Base-by-base conservation (phyloP, 2,113 vertebrate species). In the Actenoides hombroni region DNA sequence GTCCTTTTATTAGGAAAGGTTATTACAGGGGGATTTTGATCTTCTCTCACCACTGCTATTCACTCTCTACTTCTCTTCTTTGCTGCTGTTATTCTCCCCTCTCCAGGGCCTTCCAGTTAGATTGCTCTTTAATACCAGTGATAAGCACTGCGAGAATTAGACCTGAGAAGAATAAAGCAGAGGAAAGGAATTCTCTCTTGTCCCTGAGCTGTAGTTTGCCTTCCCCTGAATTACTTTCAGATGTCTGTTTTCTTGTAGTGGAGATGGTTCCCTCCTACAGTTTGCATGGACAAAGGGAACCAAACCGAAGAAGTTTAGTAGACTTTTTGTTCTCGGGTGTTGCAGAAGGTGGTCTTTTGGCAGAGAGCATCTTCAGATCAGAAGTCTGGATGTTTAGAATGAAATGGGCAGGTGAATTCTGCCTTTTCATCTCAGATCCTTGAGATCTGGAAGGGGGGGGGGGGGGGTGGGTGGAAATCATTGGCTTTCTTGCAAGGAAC, bases 41-140 rank as follows among this genome's bases (percentile, higher is more conserved):
- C 24, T 76, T 59, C 15, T 67, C 19, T 80, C 37, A 1, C 54
- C 26, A 2, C 18, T 0, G 0, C 60, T 68, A 0, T 64, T 53
- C 18, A 2, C n/a, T 77, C 40, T 54, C 11, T 40, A n/a, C 19
- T 78, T 64, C 10, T 24, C 19, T 39, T 85, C 29, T 73, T 63
- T 84, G n/a, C 59, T 77, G 63, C 40, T 4, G 1, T 54, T 71
- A 5, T 21, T 49, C 16, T 59, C 14, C 61, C 60, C 7, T 46
- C 73, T 64, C 39, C 21, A 35, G 61, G 48, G 76, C 40, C n/a
- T 57, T 77, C 21, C 54, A 16, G 49, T 35, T 48, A 26, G 16
- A 51, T 74, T 86, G 46, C 49, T 7, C 15, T 64, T 33, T 71
- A 46, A 18, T 83, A 67, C 46, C 46, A 21, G 15, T n/a, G 31